These are phyloP conservation scores for Malurus cyaneus DNA, from an alignment of 2,113 vertebrate genomes.

Conservation along the genomic window DNA sequence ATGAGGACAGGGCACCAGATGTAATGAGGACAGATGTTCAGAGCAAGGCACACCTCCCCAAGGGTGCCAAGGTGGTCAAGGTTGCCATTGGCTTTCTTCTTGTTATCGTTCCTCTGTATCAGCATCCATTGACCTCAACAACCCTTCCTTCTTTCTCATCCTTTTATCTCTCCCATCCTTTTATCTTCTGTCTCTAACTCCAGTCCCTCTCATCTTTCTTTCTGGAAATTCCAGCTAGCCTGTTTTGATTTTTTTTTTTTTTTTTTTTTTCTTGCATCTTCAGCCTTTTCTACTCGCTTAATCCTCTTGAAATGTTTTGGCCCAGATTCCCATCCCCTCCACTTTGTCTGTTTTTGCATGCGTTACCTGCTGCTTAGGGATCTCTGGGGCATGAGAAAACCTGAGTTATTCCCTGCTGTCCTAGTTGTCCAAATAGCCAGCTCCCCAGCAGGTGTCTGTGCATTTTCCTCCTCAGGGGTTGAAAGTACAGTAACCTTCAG, in stretches of 20 bases:
- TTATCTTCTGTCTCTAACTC: constrained; percentile 16
- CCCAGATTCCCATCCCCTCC: not conserved
- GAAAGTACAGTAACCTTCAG: constrained; percentile 3
- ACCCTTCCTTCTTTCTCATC: not conserved
- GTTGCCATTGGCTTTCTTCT: constrained; percentile 3
- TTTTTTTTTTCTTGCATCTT: not conserved
- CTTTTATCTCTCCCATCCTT: not conserved
- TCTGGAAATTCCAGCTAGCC: not conserved
- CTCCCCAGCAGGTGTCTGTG: not conserved
- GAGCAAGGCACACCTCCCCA: not conserved
- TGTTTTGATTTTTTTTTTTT: not conserved
- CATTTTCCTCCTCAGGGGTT: not conserved
- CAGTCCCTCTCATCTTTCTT: constrained; percentile 16
- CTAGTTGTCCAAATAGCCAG: not conserved
- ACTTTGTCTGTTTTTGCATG: not conserved
- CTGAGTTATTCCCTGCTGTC: not conserved
- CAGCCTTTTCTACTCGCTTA: not conserved
- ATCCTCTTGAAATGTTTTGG: not conserved
- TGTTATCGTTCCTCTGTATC: not conserved
- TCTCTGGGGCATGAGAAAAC: not conserved
- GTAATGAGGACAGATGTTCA: not conserved
- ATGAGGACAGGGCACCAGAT: not conserved
- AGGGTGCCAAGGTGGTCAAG: not conserved
- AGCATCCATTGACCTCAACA: constrained; percentile 15
- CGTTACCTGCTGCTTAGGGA: not conserved